A percentile compares a stretch with the other conserved stretches of the same genome.
Conservation (phyloP, 2,888 invertebrate species). For the Torymus tubicola region DNA sequence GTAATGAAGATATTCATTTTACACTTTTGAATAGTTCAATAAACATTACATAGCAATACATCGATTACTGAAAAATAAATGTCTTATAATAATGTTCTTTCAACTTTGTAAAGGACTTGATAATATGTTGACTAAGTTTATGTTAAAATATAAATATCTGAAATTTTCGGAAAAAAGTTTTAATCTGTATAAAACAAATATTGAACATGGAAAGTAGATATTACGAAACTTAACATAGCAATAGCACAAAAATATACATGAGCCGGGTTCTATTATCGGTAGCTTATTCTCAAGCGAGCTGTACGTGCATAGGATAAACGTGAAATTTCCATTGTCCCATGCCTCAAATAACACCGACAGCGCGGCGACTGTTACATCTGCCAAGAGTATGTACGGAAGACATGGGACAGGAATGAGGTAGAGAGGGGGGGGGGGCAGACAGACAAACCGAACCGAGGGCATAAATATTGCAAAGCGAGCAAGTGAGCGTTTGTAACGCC, state of each 20-base stretch:
- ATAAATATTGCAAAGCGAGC: conserved; percentile 39
- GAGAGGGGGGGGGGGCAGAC: background rate
- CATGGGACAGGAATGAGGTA: background rate
- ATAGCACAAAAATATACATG: conserved; percentile 8
- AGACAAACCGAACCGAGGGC: background rate
- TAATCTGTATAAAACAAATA: no score
- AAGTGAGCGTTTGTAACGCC: background rate
- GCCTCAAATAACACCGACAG: conserved; percentile 22
- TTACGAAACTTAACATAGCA: background rate
- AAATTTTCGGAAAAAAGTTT: no score
- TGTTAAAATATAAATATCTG: no score
- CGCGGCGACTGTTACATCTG: background rate
- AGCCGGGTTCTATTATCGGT: conserved; percentile 23
- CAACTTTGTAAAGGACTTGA: no score
- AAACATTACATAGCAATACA: no score
- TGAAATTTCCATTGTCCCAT: conserved; percentile 34
- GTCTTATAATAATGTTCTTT: no score
- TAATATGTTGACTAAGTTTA: no score
- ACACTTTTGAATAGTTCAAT: no score
- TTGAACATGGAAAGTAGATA: background rate
- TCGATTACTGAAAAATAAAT: no score
- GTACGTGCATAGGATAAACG: conserved; percentile 39
- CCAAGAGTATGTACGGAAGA: no score
- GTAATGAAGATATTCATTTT: no score
- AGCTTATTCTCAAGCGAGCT: conserved; percentile 12